phyloP scores from a whole-genome alignment of 2,797 vertebrate species.

The Bufotes viridis region DNA sequence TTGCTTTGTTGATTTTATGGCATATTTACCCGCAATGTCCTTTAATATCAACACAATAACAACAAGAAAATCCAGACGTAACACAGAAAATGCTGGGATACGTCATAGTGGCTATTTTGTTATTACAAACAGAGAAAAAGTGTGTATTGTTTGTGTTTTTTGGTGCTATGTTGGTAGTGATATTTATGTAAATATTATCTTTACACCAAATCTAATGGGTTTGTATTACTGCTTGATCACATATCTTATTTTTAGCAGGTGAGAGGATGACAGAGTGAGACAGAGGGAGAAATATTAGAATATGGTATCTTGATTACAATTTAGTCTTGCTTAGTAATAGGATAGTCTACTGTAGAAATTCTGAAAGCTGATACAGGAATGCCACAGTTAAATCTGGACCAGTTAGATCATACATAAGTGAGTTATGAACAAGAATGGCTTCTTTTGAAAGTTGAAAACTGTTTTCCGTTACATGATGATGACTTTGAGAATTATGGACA shows the following conservation, averaged over 20 bases:
- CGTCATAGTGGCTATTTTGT: not conserved
- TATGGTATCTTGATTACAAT: not conserved
- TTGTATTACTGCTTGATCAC: not conserved
- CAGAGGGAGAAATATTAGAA: no score
- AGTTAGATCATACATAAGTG: not conserved
- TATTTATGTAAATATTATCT: not conserved
- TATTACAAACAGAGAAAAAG: not conserved
- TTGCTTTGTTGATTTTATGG: slow-evolving; percentile 52
- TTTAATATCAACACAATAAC: slow-evolving; percentile 38
- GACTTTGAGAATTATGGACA: no score
- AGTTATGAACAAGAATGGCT: no score
- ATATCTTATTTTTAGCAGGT: not conserved
- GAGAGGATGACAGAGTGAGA: no score
- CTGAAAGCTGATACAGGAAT: not conserved
- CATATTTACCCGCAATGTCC: slow-evolving; percentile 53
- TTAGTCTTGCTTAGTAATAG: not conserved
- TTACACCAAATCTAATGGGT: not conserved
- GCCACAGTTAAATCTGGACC: not conserved
- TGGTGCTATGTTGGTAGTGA: not conserved
- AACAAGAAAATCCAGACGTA: slow-evolving; percentile 14
- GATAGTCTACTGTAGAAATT: not conserved
- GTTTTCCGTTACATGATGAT: no score
- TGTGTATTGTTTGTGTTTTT: not conserved
- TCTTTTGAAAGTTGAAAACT: no score
- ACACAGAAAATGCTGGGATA: slow-evolving; percentile 1